Base-by-base conservation (phyloP, 2,888 invertebrate genomes). In the Trypoxylon attenuatum region DNA sequence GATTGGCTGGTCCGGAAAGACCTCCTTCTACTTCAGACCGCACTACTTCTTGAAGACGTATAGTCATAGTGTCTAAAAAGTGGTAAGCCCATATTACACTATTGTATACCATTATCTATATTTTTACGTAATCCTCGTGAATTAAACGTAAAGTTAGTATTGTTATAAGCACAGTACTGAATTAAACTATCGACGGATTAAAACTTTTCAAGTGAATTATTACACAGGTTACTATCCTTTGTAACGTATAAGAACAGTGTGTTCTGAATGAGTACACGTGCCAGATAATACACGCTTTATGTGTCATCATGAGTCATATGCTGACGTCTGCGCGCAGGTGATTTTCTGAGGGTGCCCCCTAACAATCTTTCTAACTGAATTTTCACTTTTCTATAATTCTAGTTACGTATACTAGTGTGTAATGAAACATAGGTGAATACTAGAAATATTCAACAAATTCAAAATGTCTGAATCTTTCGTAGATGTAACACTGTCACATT, bases 1-100 rank as follows among this genome's bases (percentile, higher is more conserved):
- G 83, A 71, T 85, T 82, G 5, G 84, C 84, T 39, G 86, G 85
- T 22, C 86, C 87, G 10, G 85, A 77, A 25, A 87, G 70, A 6
- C 78, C 78, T 5, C 81, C 82, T 58, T 84, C 82, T 27, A 71
- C 73, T 55, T 87, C 86, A 25, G 82, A 81, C 58, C 84, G 74
- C 66, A 85, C 75, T 21, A 84, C 78, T 64, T 85, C 84, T 58
- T 79, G 80, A 39, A 82, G 80, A 59, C 77, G 77, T 23, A 79
- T 70, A n/a, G 84, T 68, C 87, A 87, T 87, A 51, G 33, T 73
- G 64, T 51, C 8, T 29, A 46, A 57, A 51, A 3, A 27, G 13
- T 23, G 18, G 25, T 18, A 27, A 23, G 13, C 15, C 13, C 33
- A n/a, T n/a, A n/a, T n/a, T n/a, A n/a, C n/a, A n/a, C n/a, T n/a